phyloP scores from a whole-genome alignment of 2,113 vertebrate genomes.

The Tachuris rubrigastra region DNA sequence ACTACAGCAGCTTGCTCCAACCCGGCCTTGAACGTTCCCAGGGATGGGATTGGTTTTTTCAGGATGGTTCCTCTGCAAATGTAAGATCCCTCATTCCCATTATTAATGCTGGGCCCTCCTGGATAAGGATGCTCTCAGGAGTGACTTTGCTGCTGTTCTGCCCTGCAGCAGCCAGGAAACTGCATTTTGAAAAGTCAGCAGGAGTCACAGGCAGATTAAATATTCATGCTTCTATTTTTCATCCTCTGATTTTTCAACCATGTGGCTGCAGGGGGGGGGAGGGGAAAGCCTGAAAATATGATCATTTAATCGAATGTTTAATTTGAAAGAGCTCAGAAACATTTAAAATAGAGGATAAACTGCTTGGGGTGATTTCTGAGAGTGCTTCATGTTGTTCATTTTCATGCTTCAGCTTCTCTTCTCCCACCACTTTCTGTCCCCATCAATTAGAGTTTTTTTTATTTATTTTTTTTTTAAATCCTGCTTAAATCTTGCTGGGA shows the following conservation, averaged over 20 bases:
- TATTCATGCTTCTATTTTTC: not conserved
- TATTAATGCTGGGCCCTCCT: not conserved
- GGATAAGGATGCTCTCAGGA: not conserved
- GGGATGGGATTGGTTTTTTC: not conserved
- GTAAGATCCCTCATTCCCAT: no score
- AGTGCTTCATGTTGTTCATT: not conserved
- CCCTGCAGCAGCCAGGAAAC: not conserved
- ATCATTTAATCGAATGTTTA: not conserved
- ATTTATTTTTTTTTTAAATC: not conserved
- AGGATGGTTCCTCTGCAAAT: not conserved
- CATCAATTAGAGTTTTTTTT: slow-evolving; percentile 17
- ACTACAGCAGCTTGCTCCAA: fast-evolving
- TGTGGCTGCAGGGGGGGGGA: not conserved
- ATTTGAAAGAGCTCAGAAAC: not conserved
- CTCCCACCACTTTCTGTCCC: slow-evolving; percentile 12
- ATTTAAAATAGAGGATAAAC: not conserved
- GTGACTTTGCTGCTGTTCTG: not conserved
- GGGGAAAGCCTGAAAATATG: not conserved
- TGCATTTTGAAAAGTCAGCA: not conserved
- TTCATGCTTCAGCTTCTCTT: slow-evolving; percentile 30
- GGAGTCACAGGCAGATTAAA: not conserved
- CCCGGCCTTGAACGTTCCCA: not conserved
- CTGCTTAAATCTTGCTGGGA: slow-evolving; percentile 58
- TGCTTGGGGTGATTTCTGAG: not conserved
- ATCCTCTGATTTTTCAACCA: slow-evolving; percentile 13